Conservation (phyloP, 2,888 invertebrate species). For the Heliothis peltigera region DNA sequence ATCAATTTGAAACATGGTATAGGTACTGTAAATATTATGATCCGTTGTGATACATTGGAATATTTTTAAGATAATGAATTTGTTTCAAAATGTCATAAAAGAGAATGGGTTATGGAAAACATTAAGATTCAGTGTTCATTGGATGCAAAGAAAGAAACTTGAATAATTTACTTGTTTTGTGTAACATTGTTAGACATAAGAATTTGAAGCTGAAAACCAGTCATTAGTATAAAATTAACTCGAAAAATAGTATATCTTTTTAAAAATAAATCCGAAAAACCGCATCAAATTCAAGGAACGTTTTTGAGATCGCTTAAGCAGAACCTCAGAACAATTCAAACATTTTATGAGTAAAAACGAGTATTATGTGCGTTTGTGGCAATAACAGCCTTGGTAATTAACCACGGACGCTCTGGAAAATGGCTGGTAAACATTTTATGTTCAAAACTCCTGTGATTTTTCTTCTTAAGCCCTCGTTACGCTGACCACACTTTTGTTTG, state of each 20-base stretch:
- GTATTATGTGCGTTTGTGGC: constrained; percentile 63
- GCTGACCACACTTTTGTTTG: constrained; percentile 38
- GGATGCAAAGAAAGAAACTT: too few relatives aligned
- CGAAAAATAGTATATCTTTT: too few relatives aligned
- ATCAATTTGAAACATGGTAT: neutral
- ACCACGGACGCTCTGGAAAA: constrained; percentile 62
- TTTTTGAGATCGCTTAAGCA: constrained; percentile 7
- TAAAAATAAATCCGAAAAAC: too few relatives aligned
- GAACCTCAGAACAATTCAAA: constrained; percentile 59
- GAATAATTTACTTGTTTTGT: too few relatives aligned
- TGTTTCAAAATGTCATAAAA: neutral
- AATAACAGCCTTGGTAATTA: constrained; percentile 62
- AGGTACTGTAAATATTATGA: constrained; percentile 16
- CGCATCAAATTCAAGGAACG: neutral
- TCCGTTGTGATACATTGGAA: neutral
- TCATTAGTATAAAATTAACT: too few relatives aligned
- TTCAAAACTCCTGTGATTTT: constrained; percentile 60
- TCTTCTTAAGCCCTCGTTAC: constrained; percentile 57
- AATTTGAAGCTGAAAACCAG: too few relatives aligned
- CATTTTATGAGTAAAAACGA: constrained; percentile 61
- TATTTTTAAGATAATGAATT: neutral
- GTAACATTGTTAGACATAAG: too few relatives aligned
- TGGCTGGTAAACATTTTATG: constrained; percentile 67
- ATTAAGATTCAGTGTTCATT: too few relatives aligned
- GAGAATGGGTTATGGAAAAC: too few relatives aligned